A percentile compares a stretch with the other conserved stretches of the same genome.
phyloP scores from a whole-genome alignment of 2,113 vertebrate genomes.

The Toxostoma redivivum region DNA sequence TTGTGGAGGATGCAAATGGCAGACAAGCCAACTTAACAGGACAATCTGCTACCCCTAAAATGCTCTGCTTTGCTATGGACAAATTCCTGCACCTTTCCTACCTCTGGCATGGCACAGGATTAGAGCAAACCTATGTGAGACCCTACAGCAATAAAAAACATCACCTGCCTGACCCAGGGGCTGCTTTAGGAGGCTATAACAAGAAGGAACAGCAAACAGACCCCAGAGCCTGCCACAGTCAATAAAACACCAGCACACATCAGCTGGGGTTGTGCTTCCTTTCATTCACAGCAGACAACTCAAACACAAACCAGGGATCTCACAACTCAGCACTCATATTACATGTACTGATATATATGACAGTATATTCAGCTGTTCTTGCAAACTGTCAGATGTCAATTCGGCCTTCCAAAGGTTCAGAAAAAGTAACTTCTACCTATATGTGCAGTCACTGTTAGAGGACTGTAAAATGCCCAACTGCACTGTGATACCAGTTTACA shows the following conservation, averaged over 20 bases:
- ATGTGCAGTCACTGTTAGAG: not conserved
- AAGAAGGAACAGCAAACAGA: not conserved
- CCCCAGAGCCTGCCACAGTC: accelerated
- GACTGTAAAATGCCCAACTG: not conserved
- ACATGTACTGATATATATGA: too few species aligned
- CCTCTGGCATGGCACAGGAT: not conserved
- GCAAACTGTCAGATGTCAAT: not conserved
- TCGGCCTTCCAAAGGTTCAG: not conserved
- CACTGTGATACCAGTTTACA: not conserved
- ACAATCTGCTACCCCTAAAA: not conserved
- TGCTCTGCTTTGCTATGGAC: not conserved
- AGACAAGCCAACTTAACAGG: not conserved
- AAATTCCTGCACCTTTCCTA: not conserved
- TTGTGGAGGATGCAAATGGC: not conserved
- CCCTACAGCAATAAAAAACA: not conserved
- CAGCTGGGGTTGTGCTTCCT: not conserved
- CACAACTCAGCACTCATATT: not conserved
- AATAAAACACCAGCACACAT: accelerated
- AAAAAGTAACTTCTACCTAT: not conserved
- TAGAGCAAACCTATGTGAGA: not conserved
- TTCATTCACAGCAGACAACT: not conserved
- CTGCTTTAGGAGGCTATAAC: not conserved
- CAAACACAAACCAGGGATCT: not conserved
- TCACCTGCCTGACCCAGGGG: not conserved
- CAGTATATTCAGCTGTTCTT: not conserved